Evolutionary conservation across 2,888 invertebrate genomes (phyloP), one percentile per base, ranked within the genome.

Genomic region (Tenthredo notha): DNA sequence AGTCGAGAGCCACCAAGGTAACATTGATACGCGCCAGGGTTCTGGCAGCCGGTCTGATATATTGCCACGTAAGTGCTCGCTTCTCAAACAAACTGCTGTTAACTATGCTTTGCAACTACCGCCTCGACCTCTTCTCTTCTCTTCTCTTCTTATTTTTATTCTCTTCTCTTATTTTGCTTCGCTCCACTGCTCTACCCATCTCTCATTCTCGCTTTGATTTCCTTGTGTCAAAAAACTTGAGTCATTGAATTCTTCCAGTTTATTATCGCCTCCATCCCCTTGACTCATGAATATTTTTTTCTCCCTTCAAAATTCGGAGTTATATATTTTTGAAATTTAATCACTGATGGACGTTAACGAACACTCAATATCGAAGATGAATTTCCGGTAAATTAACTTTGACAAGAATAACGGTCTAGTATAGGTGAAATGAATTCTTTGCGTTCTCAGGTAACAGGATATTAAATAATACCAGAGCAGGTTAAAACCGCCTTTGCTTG

Each of bases 11-110:
- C 67, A 70, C 83, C 67, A 83, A 67, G 83, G 83, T 83, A 83
- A 83, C 83, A 83, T 83, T 83, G 83, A 83, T 83, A 83, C 83
- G 83, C 83, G 83, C 67, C 65, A 67, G 83, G 83, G 67, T 80
- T 67, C 78, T 80, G 84, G 84, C 78, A 78, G 84, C 84, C 78
- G 84, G 78, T 78, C 85, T 85, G 85, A 85, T 85, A 85, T 85
- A 85, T 85, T 82, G 72, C 80, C 40, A 67, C 82, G 85, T 85
- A 85, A 85, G 85, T 85, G 85, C 72, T 82, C 85, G 40, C 85
- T 82, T 82, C 82, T 85, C 78, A 67, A 82, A 85, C 85, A 82
- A 85, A 85, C 65, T 72, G 85, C 82, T 78, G 85, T 85, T 85
- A 85, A 85, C 82, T 82, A 70, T 47, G 72, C 77, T 77, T 84